Conservation (phyloP, 2,888 invertebrate genomes). For the Catonia carolina region DNA sequence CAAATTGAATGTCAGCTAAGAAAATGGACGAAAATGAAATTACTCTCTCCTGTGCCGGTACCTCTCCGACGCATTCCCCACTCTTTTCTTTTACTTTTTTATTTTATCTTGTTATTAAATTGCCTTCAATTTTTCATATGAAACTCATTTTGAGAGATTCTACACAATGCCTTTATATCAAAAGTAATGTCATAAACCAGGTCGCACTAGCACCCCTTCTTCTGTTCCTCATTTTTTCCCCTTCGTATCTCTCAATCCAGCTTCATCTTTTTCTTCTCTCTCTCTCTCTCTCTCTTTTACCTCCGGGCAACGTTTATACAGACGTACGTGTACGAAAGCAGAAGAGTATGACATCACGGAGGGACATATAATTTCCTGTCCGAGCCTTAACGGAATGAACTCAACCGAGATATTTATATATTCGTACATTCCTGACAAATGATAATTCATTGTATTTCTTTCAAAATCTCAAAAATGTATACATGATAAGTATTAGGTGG, state of each 20-base stretch:
- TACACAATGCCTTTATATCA: constrained; percentile 14
- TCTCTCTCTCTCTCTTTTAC: constrained; percentile 1
- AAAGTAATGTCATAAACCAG: constrained; percentile 12
- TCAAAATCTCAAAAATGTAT: no score
- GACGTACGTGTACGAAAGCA: no score
- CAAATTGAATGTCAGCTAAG: constrained; percentile 15
- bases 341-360: no score
- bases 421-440: no score
- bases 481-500: no score
- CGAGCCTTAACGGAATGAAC: no score
- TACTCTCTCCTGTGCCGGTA: constrained; percentile 9
- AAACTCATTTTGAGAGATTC: constrained; percentile 31
- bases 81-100: constrained; percentile 16
- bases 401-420: no score
- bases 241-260: not conserved
- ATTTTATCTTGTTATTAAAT: constrained; percentile 33
- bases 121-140: constrained; percentile 34
- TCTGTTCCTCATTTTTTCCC: not conserved
- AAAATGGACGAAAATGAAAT: constrained; percentile 11
- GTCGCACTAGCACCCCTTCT: not conserved
- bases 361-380: no score
- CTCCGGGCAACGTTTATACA: not conserved
- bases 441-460: no score
- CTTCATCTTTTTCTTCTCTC: not conserved
- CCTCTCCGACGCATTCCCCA: not conserved